Percentiles rank a stretch among this genome's conserved stretches.
Evolutionary conservation across 2,888 invertebrate genomes (phyloP).

Genomic region (Diploptera punctata): DNA sequence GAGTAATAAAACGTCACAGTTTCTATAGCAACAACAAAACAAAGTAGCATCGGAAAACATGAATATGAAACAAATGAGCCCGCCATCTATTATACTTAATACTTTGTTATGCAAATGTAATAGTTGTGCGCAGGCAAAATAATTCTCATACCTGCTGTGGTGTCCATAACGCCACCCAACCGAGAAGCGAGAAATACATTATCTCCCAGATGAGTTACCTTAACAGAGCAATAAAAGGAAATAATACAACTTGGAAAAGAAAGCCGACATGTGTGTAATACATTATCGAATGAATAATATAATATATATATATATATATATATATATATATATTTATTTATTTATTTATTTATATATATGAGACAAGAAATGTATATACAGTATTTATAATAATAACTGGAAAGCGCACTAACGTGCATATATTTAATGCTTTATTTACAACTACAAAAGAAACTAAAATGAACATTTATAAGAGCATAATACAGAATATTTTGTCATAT

Average conservation of each 20-base stretch:
- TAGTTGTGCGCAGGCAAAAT: slow-evolving; percentile 3
- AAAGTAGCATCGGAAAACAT: not conserved
- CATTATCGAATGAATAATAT: too few species aligned
- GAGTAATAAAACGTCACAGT: not conserved
- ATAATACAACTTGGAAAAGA: not conserved
- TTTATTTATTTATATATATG: too few species aligned
- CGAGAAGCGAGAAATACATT: slow-evolving; percentile 11
- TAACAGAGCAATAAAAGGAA: slow-evolving; percentile 20
- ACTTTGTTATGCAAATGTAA: slow-evolving; percentile 26
- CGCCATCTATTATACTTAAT: slow-evolving; percentile 12
- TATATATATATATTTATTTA: too few species aligned
- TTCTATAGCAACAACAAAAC: not conserved
- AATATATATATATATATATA: too few species aligned
- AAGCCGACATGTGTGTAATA: slow-evolving; percentile 2
- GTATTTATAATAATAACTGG: too few species aligned
- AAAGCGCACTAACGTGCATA: too few species aligned
- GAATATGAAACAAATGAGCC: slow-evolving; percentile 8
- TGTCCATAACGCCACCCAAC: not conserved
- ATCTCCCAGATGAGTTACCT: slow-evolving; percentile 4
- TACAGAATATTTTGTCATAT: too few species aligned
- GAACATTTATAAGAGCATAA: too few species aligned
- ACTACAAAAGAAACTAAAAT: too few species aligned
- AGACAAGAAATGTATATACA: too few species aligned
- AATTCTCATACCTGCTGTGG: not conserved
- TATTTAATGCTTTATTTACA: too few species aligned